phyloP scores from a whole-genome alignment of 2,888 invertebrate species.

The Pachliopta kotzebuea region DNA sequence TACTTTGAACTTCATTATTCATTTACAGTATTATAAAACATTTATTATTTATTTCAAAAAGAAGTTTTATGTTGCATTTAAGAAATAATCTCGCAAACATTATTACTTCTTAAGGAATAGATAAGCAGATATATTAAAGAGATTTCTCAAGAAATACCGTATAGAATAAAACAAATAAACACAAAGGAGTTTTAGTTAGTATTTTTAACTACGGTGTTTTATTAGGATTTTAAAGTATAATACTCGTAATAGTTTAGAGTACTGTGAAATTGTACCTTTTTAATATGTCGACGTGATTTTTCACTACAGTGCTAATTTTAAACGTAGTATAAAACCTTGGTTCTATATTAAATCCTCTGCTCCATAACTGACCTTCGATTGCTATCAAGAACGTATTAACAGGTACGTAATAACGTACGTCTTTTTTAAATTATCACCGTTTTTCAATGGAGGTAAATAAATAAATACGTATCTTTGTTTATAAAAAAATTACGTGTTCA shows the following conservation, averaged over 20 bases:
- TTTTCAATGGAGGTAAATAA: neutral
- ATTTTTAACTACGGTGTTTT: neutral
- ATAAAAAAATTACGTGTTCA: too few species aligned
- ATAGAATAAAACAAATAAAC: neutral
- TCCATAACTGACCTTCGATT: neutral
- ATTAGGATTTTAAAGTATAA: conserved; percentile 3
- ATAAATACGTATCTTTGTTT: too few species aligned
- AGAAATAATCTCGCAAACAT: too few species aligned
- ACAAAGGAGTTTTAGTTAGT: neutral
- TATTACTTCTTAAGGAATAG: too few species aligned
- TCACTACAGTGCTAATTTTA: conserved; percentile 3
- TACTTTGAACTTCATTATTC: too few species aligned
- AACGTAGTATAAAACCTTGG: conserved; percentile 7
- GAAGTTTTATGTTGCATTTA: too few species aligned
- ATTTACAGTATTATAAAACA: too few species aligned
- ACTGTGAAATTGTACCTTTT: conserved; percentile 2
- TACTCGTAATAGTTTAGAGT: neutral
- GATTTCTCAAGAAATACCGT: too few species aligned
- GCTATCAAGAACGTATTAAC: neutral
- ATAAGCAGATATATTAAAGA: too few species aligned
- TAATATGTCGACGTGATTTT: neutral
- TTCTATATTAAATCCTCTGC: neutral
- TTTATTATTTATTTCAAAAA: too few species aligned
- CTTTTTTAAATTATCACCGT: neutral
- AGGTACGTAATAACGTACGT: neutral